phyloP scores from a whole-genome alignment of 1,140 invertebrate species.

The Hypsibius dujardini region DNA sequence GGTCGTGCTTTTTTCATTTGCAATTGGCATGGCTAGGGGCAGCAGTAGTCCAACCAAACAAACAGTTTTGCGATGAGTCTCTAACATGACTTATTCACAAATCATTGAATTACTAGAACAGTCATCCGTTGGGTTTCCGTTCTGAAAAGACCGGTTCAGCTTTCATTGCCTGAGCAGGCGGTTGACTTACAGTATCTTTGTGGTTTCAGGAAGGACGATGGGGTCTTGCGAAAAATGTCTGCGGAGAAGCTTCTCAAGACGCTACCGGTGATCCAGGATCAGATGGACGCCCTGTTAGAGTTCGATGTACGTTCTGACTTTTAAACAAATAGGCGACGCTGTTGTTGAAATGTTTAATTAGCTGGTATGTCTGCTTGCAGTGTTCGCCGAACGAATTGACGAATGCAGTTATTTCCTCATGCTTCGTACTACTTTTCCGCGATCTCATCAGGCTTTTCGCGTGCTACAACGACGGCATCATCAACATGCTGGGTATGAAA shows the following conservation, averaged over 20 bases:
- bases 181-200: too few species aligned
- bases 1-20: too few species aligned
- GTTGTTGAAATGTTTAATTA: neutral
- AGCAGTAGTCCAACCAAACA: too few species aligned
- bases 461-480: conserved; percentile 98
- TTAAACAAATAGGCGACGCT: neutral
- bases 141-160: too few species aligned
- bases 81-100: too few species aligned
- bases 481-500: conserved; percentile 69
- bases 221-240: conserved; percentile 84
- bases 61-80: too few species aligned
- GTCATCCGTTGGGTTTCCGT: too few species aligned
- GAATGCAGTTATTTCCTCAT: conserved; percentile 95
- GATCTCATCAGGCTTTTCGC: conserved; percentile 97
- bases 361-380: conserved; percentile 29
- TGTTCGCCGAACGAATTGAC: conserved; percentile 86
- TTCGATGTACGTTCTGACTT: conserved; percentile 51
- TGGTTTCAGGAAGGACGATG: conserved; percentile 73
- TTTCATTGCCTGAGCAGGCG: too few species aligned
- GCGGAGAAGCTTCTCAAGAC: conserved; percentile 93
- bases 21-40: too few species aligned
- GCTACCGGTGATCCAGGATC: conserved; percentile 77
- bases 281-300: conserved; percentile 83
- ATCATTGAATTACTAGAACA: too few species aligned
- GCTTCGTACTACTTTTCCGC: conserved; percentile 92